Conservation (phyloP, 23 tunicate species). For the Diplosoma virens region DNA sequence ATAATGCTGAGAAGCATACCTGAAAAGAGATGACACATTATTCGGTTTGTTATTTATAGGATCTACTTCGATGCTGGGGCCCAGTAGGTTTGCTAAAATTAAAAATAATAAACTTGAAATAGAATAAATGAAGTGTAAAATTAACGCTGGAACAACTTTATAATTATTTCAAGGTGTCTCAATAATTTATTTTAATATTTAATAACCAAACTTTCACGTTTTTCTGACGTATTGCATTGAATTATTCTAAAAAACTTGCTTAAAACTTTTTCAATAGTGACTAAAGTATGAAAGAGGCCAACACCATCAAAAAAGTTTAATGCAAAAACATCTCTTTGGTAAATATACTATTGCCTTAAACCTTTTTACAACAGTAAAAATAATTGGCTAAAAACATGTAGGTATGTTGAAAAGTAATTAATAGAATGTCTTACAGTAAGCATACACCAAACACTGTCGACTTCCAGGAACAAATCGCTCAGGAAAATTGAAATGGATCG, state of each 20-base stretch:
- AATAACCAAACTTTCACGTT: too few species aligned
- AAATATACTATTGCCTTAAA: background rate
- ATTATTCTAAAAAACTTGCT: too few species aligned
- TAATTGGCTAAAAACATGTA: background rate
- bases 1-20: too few species aligned
- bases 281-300: background rate
- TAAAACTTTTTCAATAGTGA: too few species aligned
- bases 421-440: constrained; percentile 19
- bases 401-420: background rate
- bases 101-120: too few species aligned
- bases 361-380: background rate
- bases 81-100: constrained; percentile 60
- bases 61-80: constrained; percentile 62
- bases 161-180: too few species aligned
- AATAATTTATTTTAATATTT: too few species aligned
- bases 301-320: background rate
- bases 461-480: constrained; percentile 12
- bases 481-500: constrained; percentile 14
- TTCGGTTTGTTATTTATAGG: constrained; percentile 57
- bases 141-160: too few species aligned
- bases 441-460: constrained; percentile 12
- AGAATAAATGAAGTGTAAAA: background rate
- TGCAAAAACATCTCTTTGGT: background rate
- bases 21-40: constrained; percentile 34
- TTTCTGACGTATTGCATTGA: too few species aligned